Percentiles rank a stretch among this genome's conserved stretches.
Conservation (phyloP, 2,113 vertebrate genomes). For the Gopherus flavomarginatus region DNA sequence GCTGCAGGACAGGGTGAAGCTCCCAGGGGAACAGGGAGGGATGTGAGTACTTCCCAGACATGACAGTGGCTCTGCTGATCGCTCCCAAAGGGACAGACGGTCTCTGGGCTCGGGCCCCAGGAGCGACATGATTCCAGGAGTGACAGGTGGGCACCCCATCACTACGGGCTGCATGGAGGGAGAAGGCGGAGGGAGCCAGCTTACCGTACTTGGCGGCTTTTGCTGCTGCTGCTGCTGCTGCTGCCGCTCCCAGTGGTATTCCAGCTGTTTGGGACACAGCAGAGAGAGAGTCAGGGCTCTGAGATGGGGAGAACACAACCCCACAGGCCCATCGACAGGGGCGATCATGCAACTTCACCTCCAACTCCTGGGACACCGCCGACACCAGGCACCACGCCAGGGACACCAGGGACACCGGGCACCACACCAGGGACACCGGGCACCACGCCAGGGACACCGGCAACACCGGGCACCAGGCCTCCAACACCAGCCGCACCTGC, state of each 20-base stretch:
- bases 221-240: constrained; percentile 78
- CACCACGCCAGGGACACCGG: background rate
- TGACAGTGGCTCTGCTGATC: too few species aligned
- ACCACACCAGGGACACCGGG: background rate
- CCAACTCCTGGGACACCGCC: constrained; percentile 17
- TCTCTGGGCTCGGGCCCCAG: too few species aligned
- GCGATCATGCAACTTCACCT: constrained; percentile 16
- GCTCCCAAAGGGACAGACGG: too few species aligned
- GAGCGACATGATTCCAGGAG: too few species aligned
- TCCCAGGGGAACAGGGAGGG: too few species aligned
- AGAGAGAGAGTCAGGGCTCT: background rate
- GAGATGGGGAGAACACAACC: fast-evolving
- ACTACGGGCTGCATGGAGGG: background rate
- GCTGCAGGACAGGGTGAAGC: too few species aligned
- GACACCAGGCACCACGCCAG: constrained; percentile 13
- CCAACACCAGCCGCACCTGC: background rate
- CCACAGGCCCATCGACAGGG: fast-evolving
- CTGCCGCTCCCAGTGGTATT: constrained; percentile 69
- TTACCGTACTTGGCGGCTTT: constrained; percentile 81
- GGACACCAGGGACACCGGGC: background rate
- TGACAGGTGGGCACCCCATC: too few species aligned
- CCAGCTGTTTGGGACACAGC: constrained; percentile 71
- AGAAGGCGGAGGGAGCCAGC: background rate
- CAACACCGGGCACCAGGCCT: too few species aligned
- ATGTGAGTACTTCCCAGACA: too few species aligned